Conservation (phyloP, 2,113 vertebrate genomes). For the Hassar affinis region DNA sequence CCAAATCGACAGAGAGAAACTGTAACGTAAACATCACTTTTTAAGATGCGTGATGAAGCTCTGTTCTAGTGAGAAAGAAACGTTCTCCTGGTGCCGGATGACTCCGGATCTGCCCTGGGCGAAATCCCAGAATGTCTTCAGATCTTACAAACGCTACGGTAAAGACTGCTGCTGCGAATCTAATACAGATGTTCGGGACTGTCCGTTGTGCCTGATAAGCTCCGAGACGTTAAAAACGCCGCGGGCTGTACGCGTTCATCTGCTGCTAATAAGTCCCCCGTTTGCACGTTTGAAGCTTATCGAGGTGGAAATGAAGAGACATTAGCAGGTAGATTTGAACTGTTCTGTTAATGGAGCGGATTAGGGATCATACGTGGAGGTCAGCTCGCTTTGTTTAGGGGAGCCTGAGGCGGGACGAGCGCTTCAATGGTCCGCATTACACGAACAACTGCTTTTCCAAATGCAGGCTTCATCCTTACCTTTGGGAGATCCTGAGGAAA, state of each 20-base stretch:
- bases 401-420: constrained; percentile 50
- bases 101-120: background rate
- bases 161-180: constrained; percentile 6
- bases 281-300: constrained; percentile 51
- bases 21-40: too few relatives aligned
- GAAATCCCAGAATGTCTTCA: constrained; percentile 10
- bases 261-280: constrained; percentile 44
- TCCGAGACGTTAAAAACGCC: constrained; percentile 28
- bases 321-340: constrained; percentile 65
- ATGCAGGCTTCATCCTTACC: constrained; percentile 28
- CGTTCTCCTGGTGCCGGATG: background rate
- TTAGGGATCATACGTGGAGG: constrained; percentile 66
- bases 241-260: constrained; percentile 33
- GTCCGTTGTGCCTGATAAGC: constrained; percentile 30
- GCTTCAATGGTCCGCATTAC: constrained; percentile 59
- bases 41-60: background rate
- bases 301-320: constrained; percentile 59
- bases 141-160: constrained; percentile 25
- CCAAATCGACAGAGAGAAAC: too few relatives aligned
- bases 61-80: background rate
- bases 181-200: constrained; percentile 21
- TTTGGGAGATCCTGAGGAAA: constrained; percentile 25
- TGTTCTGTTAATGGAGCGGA: constrained; percentile 64
- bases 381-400: constrained; percentile 61
- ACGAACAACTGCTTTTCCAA: constrained; percentile 50